Evolutionary conservation across 2,113 vertebrate species (phyloP), one percentile per base, ranked within the genome.

Genomic region (Sinocyclocheilus maitianheensis): DNA sequence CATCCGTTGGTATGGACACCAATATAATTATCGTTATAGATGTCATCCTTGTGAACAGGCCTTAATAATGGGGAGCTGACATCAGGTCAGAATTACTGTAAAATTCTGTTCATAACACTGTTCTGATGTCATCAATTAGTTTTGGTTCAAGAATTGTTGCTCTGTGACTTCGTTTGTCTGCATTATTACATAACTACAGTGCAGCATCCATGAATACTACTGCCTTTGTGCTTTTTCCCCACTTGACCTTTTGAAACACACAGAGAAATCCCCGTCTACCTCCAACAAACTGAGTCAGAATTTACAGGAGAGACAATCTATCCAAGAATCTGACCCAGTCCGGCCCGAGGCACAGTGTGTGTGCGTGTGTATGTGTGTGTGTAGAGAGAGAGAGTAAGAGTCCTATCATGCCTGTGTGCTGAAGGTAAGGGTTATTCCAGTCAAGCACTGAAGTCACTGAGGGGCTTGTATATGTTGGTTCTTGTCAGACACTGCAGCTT

Each of bases 391-490:
- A 71, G 43, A 20, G 77, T 11, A 7, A 63, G 76, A 51, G 10
- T 55, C 6, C 6, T 71, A 34, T 88, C 40, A 34, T 82, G 88
- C 81, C 58, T 85, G 67, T 75, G 83, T 55, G 83, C 83, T 85
- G 87, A 69, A 84, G 90, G 88, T 88, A 82, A 84, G 89, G 77
- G 69, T 89, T 90, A 30, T 80, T 80, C 63, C 83, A 77, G 40
- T 16, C 71, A 81, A 88, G 89, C 84, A 77, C 71, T 67, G 58
- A 78, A 83, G 86, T 85, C 90, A 86, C 91, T 84, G 84, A 91
- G 88, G 91, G 85, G 51, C 84, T 86, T 89, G 91, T 90, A 80
- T 81, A 88, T 89, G 92, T 91, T 90, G 86, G 86, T 87, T 89
- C 88, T 86, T 85, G 92, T 92, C 89, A 90, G 85, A 89, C 74